A percentile compares a stretch with the other conserved stretches of the same genome.
These are phyloP conservation scores for Xanthia icteritia DNA, from an alignment of 2,888 invertebrate genomes.

Conservation along the genomic window DNA sequence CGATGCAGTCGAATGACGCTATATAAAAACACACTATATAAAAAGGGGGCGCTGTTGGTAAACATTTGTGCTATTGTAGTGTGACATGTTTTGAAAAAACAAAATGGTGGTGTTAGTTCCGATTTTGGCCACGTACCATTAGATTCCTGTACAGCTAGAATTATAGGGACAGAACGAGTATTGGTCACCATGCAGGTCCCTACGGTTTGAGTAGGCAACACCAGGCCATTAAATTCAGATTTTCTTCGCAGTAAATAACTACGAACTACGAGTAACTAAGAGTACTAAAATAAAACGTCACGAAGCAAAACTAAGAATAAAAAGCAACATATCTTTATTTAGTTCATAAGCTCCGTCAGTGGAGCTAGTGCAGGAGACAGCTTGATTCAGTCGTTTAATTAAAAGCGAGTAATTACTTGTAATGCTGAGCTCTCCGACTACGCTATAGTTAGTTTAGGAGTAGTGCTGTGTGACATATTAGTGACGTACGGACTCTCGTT, in stretches of 20 bases:
- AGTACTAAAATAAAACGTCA: conserved; percentile 15
- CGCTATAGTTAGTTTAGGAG: conserved; percentile 22
- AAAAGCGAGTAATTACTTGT: conserved; percentile 67
- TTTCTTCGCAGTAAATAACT: conserved; percentile 1
- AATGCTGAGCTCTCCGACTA: conserved; percentile 51
- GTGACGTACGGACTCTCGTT: conserved; percentile 37
- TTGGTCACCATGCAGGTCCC: too few species aligned
- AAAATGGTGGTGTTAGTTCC: background rate
- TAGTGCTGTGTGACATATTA: conserved; percentile 26
- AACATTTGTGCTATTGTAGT: background rate
- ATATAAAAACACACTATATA: too few species aligned
- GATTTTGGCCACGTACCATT: background rate
- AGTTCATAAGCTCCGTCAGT: conserved; percentile 54
- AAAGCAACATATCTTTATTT: conserved; percentile 53
- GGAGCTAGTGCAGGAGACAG: conserved; percentile 58
- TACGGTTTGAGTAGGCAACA: background rate
- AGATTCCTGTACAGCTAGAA: background rate
- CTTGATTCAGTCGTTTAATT: conserved; percentile 67
- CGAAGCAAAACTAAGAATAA: conserved; percentile 31
- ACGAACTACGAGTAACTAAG: background rate
- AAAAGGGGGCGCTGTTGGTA: background rate
- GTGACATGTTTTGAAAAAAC: background rate
- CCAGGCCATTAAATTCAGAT: background rate
- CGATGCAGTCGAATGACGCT: too few species aligned
- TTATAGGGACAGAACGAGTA: background rate